Evolutionary conservation across 1,140 invertebrate genomes (phyloP).

Genomic region (Magallana angulata): DNA sequence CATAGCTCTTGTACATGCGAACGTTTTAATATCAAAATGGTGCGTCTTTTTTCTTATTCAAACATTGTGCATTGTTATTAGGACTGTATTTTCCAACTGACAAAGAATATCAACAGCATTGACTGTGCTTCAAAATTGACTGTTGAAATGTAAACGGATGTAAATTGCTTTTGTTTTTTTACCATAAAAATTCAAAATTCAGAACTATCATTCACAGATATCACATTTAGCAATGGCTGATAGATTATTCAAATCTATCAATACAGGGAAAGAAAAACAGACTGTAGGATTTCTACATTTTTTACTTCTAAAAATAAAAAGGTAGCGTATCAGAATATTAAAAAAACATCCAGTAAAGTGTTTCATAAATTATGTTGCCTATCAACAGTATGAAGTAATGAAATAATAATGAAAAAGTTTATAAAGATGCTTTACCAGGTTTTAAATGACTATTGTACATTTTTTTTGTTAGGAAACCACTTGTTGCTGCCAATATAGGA

Average conservation of each 20-base stretch:
- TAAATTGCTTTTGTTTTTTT: too few relatives aligned
- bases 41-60: too few relatives aligned
- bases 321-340: neutral
- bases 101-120: too few relatives aligned
- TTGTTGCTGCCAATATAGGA: neutral
- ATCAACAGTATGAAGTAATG: neutral
- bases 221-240: slow-evolving; percentile 8
- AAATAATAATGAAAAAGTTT: neutral
- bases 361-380: neutral
- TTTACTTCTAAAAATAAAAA: neutral
- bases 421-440: neutral
- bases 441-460: neutral
- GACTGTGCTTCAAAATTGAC: too few relatives aligned
- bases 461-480: neutral
- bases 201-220: neutral
- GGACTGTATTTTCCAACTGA: too few relatives aligned
- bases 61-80: too few relatives aligned
- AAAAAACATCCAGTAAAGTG: neutral
- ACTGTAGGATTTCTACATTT: neutral
- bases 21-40: too few relatives aligned
- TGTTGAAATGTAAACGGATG: too few relatives aligned
- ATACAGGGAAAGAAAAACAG: neutral
- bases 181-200: too few relatives aligned
- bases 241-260: neutral
- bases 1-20: too few relatives aligned